phyloP scores from a whole-genome alignment of 2,888 invertebrate species.

The Mimumesa dahlbomi region DNA sequence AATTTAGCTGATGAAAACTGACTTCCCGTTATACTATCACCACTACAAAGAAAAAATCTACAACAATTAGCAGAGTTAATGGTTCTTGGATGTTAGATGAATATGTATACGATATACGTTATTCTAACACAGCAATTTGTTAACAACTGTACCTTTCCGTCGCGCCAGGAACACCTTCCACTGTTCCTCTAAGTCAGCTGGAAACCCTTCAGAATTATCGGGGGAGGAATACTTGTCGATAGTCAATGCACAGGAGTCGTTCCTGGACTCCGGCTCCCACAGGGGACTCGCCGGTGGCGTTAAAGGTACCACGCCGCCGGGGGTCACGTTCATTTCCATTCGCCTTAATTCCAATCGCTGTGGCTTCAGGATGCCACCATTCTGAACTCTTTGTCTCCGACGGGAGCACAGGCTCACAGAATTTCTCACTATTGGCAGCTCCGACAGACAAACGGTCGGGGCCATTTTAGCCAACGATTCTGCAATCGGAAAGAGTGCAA shows the following conservation, averaged over 20 bases:
- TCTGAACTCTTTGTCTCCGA: conserved; percentile 54
- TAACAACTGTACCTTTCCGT: conserved; percentile 64
- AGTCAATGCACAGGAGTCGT: conserved; percentile 27
- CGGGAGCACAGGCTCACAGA: conserved; percentile 56
- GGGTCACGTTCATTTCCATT: conserved; percentile 25
- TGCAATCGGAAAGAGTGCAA: no score
- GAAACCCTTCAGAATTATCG: conserved; percentile 40
- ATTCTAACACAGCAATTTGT: no score
- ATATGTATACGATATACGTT: no score
- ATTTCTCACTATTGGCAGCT: conserved; percentile 61
- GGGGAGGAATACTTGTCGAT: conserved; percentile 38
- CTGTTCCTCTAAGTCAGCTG: conserved; percentile 50
- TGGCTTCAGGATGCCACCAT: conserved; percentile 52
- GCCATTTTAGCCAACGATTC: conserved; percentile 70
- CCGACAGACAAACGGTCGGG: conserved; percentile 70
- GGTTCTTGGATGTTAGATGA: no score
- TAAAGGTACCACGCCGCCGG: conserved; percentile 12
- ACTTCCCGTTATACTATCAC: no score
- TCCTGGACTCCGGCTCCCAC: conserved; percentile 50
- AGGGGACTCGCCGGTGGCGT: conserved; percentile 44
- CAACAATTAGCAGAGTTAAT: no score
- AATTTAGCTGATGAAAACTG: no score
- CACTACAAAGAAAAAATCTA: no score
- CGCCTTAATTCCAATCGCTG: conserved; percentile 55
- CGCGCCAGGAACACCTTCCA: conserved; percentile 57